These are phyloP conservation scores for Melanostigma gelatinosum DNA, from an alignment of 2,113 vertebrate species.

Conservation along the genomic window DNA sequence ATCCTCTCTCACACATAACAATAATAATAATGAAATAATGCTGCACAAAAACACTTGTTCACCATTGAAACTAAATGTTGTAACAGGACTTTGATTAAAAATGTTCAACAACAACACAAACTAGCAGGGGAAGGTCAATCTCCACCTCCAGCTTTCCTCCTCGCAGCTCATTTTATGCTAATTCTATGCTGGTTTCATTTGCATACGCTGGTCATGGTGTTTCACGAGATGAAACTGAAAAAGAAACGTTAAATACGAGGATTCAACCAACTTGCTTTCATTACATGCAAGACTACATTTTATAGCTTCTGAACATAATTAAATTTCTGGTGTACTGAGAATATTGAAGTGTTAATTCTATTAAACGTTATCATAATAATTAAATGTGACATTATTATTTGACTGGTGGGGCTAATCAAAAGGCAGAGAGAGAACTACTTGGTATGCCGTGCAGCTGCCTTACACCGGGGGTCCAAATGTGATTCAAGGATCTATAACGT, in stretches of 20 bases:
- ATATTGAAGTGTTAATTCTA: conserved; percentile 9
- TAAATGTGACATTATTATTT: conserved; percentile 4
- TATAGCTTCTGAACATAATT: background rate
- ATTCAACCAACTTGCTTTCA: background rate
- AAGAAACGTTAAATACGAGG: conserved; percentile 2
- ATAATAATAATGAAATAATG: too few species aligned
- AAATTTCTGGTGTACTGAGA: background rate
- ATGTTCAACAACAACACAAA: background rate
- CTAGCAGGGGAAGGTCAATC: background rate
- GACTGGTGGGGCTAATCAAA: background rate
- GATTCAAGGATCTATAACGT: background rate
- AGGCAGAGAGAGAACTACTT: background rate
- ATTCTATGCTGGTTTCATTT: background rate
- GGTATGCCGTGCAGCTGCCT: background rate
- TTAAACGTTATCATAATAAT: conserved; percentile 16
- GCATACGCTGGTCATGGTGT: background rate
- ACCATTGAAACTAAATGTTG: too few species aligned
- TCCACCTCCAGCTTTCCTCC: background rate
- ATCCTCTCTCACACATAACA: too few species aligned
- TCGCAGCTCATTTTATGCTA: background rate
- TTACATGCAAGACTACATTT: background rate
- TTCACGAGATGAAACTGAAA: conserved; percentile 7
- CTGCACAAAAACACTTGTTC: too few species aligned
- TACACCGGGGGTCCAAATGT: background rate
- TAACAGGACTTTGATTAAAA: background rate